These are phyloP conservation scores for Cybosia mesomella DNA, from an alignment of 2,888 invertebrate genomes.

Conservation along the genomic window DNA sequence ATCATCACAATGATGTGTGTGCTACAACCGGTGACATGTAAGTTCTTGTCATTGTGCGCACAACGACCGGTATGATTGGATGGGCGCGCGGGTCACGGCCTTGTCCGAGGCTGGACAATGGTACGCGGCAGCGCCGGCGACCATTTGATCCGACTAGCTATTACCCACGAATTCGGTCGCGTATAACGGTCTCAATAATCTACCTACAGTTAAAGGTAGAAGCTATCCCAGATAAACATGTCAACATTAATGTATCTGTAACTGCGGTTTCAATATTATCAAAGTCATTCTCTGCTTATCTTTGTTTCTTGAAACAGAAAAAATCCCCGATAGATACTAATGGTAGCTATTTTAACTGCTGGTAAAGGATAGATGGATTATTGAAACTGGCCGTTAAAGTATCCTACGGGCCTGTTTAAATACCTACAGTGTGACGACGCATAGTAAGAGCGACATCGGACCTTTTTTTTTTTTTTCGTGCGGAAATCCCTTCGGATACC, in stretches of 20 bases:
- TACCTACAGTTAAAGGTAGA: too few species aligned
- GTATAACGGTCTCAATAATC: too few species aligned
- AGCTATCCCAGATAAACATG: too few species aligned
- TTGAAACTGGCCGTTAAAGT: too few species aligned
- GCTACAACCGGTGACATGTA: neutral
- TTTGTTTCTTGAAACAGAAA: too few species aligned
- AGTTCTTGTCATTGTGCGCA: conserved; percentile 22
- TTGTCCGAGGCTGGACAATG: conserved; percentile 38
- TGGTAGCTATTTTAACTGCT: neutral
- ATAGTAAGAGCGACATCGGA: neutral
- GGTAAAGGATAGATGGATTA: neutral
- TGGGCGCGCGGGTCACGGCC: conserved; percentile 39
- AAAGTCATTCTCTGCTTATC: too few species aligned
- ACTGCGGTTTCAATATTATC: too few species aligned
- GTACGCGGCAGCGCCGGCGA: conserved; percentile 31
- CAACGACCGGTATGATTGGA: conserved; percentile 13
- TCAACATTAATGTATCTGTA: too few species aligned
- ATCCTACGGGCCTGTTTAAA: neutral
- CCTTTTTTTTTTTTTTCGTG: too few species aligned
- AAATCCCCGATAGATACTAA: too few species aligned
- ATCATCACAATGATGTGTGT: neutral
- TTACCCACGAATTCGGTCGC: neutral
- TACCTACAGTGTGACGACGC: neutral
- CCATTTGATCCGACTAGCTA: neutral
- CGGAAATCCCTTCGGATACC: too few species aligned